Evolutionary conservation across 2,113 vertebrate species (phyloP).

Genomic region (Clinocottus analis): DNA sequence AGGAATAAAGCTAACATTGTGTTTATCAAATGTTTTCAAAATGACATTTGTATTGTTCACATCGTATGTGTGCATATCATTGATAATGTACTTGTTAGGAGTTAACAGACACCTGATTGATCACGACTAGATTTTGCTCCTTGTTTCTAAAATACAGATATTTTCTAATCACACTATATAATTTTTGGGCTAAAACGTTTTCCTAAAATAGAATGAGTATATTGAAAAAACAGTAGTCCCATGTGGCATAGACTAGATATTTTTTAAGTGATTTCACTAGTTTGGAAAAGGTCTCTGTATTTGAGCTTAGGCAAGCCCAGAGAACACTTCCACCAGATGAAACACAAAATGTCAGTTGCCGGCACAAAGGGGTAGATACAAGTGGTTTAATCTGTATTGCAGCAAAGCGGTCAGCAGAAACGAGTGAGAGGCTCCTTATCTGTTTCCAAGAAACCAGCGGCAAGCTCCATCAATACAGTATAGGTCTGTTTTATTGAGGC

Average conservation of each 20-base stretch:
- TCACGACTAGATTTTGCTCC: not conserved
- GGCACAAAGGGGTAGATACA: not conserved
- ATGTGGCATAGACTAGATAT: no score
- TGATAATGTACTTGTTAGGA: not conserved
- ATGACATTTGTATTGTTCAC: not conserved
- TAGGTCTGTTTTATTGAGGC: constrained; percentile 5
- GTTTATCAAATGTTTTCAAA: not conserved
- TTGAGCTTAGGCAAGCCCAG: no score
- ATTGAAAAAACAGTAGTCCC: no score
- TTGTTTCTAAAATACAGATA: not conserved
- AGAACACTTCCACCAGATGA: no score
- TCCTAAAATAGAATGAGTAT: not conserved
- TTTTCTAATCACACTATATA: not conserved
- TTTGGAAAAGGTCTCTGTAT: no score
- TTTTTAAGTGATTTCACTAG: no score
- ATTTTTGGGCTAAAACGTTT: not conserved
- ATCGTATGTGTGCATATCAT: not conserved
- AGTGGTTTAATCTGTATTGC: not conserved
- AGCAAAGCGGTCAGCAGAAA: constrained; percentile 4
- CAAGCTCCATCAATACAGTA: constrained; percentile 9
- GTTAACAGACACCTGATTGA: not conserved
- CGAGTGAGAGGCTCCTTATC: not conserved
- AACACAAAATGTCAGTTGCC: no score
- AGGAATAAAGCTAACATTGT: not conserved
- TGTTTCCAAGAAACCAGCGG: constrained; percentile 11